Evolutionary conservation across 2,113 vertebrate genomes (phyloP), one percentile per base, ranked within the genome.

Genomic region (Synchiropus splendidus): DNA sequence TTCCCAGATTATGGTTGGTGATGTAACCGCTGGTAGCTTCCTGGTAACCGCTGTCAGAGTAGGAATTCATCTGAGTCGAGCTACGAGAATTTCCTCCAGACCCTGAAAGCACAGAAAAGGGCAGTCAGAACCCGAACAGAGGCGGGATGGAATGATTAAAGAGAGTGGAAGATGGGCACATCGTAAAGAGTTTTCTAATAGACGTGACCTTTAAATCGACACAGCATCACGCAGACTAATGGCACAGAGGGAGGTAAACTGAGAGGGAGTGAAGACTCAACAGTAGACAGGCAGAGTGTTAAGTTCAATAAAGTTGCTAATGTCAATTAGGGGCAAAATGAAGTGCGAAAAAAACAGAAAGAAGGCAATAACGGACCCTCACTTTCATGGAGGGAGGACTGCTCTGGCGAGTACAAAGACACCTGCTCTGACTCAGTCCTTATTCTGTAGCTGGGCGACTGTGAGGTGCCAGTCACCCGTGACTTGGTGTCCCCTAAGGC

Each of bases 61-160:
- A 97, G 4, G 94, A 98, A 85, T 98, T 98, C 90, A 98, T 98
- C 72, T 94, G 94, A 27, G 89, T 92, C 50, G 94, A 95, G 81
- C 89, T 93, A 74, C 88, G 91, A 0, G 92, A 97, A 78, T 97
- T 97, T 70, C 91, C 94, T 36, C 82, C 55, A 9, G 94, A 97
- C 72, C 88, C 93, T 97, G 76, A 75, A 45, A 77, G 39, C 42
- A 48, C 12, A 43, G 39, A 41, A 33, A 51, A 18, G 2, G 36
- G 38, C 0, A 13, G 11, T 10, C 35, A 41, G 46, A 4, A n/a
- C n/a, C n/a, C 5, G 32, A 10, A n/a, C n/a, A n/a, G 42, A 45
- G 47, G 44, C 15, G 36, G 43, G 13, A 37, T n/a, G 15, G 40
- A 32, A 17, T 5, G 31, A 21, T 44, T 18, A 8, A 52, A 13